phyloP scores from a whole-genome alignment of 1,140 invertebrate species.

The Protaetia brevitarsis region DNA sequence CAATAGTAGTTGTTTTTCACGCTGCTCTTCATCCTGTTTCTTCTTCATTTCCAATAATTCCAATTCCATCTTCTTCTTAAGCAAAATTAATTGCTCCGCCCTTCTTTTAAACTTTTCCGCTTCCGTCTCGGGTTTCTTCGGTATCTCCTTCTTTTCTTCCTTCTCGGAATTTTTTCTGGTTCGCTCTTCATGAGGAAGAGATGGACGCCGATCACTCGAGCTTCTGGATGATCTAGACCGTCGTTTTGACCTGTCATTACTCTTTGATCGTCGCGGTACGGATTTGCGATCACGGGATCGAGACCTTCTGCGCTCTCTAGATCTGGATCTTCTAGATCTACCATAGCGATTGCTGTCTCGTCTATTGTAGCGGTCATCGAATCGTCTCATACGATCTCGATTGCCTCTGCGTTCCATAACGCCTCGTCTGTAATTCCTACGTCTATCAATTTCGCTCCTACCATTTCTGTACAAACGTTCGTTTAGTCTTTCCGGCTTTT shows the following conservation, averaged over 20 bases:
- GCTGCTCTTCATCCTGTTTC: slow-evolving; percentile 43
- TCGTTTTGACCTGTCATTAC: slow-evolving; percentile 27
- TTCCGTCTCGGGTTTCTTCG: slow-evolving; percentile 46
- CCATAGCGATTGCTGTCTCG: not conserved
- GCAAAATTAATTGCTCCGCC: slow-evolving; percentile 50
- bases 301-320: slow-evolving; percentile 26
- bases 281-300: slow-evolving; percentile 27
- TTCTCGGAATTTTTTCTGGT: slow-evolving; percentile 14
- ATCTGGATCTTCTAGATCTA: slow-evolving; percentile 30
- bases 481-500: slow-evolving; percentile 33
- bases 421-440: slow-evolving; percentile 14
- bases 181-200: slow-evolving; percentile 25
- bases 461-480: slow-evolving; percentile 22
- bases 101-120: slow-evolving; percentile 49
- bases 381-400: slow-evolving; percentile 2
- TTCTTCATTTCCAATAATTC: slow-evolving; percentile 49
- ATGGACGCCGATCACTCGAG: not conserved
- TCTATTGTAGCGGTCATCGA: slow-evolving; percentile 17
- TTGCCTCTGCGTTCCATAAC: too few relatives aligned
- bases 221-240: slow-evolving; percentile 28
- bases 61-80: slow-evolving; percentile 57
- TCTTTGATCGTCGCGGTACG: slow-evolving; percentile 9
- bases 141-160: slow-evolving; percentile 31
- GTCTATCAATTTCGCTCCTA: not conserved
- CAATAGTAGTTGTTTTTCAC: slow-evolving; percentile 46